A percentile compares a stretch with the other conserved stretches of the same genome.
Conservation (phyloP, 2,113 vertebrate species). For the Enhydra lutris region DNA sequence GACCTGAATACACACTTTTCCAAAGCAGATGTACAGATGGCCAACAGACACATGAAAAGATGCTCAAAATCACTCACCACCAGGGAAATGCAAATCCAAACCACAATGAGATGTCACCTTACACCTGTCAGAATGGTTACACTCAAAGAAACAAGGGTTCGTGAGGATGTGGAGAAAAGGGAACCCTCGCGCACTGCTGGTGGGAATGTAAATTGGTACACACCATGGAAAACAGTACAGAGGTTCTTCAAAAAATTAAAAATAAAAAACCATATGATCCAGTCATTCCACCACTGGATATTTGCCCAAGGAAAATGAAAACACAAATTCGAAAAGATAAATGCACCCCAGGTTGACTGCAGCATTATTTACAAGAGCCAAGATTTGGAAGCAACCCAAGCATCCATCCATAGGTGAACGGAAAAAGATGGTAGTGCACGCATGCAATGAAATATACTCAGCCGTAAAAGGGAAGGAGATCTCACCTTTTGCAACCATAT, state of each 20-base stretch:
- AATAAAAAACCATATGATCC: no score
- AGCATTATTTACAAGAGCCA: no score
- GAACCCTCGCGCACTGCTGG: background rate
- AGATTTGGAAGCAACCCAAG: no score
- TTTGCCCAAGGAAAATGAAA: no score
- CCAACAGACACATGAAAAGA: background rate
- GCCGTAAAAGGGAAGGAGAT: no score
- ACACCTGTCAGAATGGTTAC: background rate
- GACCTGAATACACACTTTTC: background rate
- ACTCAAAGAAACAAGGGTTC: background rate
- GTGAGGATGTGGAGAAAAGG: background rate
- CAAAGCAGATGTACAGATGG: background rate
- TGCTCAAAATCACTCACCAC: background rate
- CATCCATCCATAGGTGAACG: no score
- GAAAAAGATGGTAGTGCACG: no score
- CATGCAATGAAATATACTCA: no score
- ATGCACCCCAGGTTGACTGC: no score
- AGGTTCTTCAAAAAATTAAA: background rate
- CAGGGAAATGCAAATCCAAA: background rate
- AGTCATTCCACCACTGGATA: no score
- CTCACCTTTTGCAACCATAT: no score
- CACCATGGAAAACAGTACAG: background rate
- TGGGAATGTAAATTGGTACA: background rate
- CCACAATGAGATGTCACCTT: background rate
- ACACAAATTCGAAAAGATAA: no score